Evolutionary conservation across 2,797 vertebrate species (phyloP), one percentile per base, ranked within the genome.

Genomic region (Galago senegalensis): DNA sequence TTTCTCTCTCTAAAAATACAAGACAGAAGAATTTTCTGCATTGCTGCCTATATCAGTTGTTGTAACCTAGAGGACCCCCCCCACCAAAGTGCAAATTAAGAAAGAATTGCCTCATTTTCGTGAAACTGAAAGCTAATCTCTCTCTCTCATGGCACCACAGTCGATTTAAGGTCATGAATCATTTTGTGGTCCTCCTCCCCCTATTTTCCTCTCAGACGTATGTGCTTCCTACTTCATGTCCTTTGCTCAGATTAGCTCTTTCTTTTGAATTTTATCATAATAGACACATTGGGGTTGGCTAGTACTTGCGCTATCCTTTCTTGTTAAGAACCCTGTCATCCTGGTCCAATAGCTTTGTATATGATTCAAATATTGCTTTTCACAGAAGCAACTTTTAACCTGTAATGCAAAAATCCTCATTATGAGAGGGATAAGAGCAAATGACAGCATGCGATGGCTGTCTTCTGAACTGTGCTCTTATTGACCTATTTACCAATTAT

Each of bases 221-320:
- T 43, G 31, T 27, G 25, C 46, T 77, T 88, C 34, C 80, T 93
- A n/a, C 43, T 95, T 97, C n/a, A 2, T 27, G 87, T 91, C 93
- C 72, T 63, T 86, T 81, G 95, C 91, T 82, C 73, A 82, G 73
- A 95, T 90, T 70, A 94, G 82, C 96, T 97, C 63, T 25, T 93
- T 53, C 23, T 87, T 89, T 96, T 84, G 73, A 90, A 75, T 96
- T 87, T 98, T 96, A 98, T 97, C 96, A 31, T 94, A 98, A 97
- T 82, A 94, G 98, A 97, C 98, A 98, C 72, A 91, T 97, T 69
- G 69, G 85, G 88, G 90, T 91, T 98, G 95, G 0, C 0, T 79
- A 83, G 88, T 88, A 75, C 95, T 96, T 43, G 49, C 67, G 92
- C 88, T 70, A 95, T 97, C 97, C 86, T 85, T 96, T 97, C 94